Percentiles rank a stretch among this genome's conserved stretches.
These are phyloP conservation scores for Pangasianodon hypophthalmus DNA, from an alignment of 2,113 vertebrate species.

Conservation along the genomic window DNA sequence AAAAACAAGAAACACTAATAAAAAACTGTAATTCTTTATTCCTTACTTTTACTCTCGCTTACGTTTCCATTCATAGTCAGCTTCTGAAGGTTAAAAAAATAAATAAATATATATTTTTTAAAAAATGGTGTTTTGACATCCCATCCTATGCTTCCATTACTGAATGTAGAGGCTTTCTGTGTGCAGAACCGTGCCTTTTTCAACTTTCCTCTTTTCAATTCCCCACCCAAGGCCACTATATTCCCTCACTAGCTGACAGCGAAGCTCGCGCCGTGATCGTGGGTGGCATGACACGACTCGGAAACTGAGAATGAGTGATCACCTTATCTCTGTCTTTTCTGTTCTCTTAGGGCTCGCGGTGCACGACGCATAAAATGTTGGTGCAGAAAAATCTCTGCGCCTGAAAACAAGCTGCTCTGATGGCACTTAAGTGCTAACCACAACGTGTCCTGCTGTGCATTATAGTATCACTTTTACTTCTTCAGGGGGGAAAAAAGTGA, in stretches of 20 bases:
- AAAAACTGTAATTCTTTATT: not conserved
- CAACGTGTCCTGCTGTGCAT: conserved; percentile 54
- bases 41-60: not conserved
- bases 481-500: conserved; percentile 6
- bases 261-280: not conserved
- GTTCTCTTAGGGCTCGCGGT: conserved; percentile 19
- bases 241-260: conserved; percentile 12
- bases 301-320: not conserved
- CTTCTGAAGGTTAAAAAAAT: not conserved
- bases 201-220: conserved; percentile 16
- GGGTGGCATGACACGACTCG: not conserved
- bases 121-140: not conserved
- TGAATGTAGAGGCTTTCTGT: conserved; percentile 19
- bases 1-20: no score
- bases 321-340: not conserved
- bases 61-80: not conserved
- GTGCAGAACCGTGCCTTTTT: conserved; percentile 19
- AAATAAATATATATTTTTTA: not conserved
- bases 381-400: not conserved
- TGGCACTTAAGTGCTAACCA: conserved; percentile 49
- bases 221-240: conserved; percentile 6
- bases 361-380: not conserved
- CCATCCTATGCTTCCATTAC: not conserved
- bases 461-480: conserved; percentile 58
- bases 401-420: conserved; percentile 20